Evolutionary conservation across 2,113 vertebrate genomes (phyloP), one percentile per base, ranked within the genome.

Genomic region (Parotia lawesii): DNA sequence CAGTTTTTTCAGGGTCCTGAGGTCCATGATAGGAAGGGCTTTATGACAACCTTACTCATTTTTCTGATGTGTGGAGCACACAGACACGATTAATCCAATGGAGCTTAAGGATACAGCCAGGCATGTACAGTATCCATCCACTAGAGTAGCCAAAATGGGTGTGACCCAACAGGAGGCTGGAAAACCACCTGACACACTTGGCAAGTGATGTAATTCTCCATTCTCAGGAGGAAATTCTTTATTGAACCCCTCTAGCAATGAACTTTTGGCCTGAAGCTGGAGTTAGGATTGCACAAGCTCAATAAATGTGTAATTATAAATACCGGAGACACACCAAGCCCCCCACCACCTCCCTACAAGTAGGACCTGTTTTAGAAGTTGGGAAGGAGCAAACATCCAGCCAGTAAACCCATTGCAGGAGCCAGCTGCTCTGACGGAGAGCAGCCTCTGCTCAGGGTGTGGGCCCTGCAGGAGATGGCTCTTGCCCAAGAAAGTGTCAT

Each of bases 221-320:
- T 89, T 87, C 84, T 93, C 87, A 66, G 64, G 60, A 93, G 89
- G 94, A 96, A 97, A 95, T 94, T 95, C 93, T 95, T 96, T 91
- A 90, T 12, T 95, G 89, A 94, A 94, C 90, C 89, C 94, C 91
- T 96, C 89, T 87, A 94, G 93, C 95, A 91, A 80, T 93, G 91
- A 97, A 93, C 95, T 97, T 95, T 62, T 95, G 94, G 95, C 93
- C 95, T 93, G 91, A 95, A 97, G 89, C 94, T 95, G 82, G 64
- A 95, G 93, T 76, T 95, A 62, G 45, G 77, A 95, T 95, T 95
- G 89, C 95, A 95, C 94, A 95, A 89, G 78, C 82, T 95, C 87
- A 95, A 96, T 95, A 93, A 90, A 95, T 85, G 72, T 80, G 74
- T 91, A 96, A 95, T 97, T 97, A 93, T 91, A 95, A 95, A 95